Evolutionary conservation across 2,797 vertebrate genomes (phyloP).

Genomic region (Atherinosoma microstoma): DNA sequence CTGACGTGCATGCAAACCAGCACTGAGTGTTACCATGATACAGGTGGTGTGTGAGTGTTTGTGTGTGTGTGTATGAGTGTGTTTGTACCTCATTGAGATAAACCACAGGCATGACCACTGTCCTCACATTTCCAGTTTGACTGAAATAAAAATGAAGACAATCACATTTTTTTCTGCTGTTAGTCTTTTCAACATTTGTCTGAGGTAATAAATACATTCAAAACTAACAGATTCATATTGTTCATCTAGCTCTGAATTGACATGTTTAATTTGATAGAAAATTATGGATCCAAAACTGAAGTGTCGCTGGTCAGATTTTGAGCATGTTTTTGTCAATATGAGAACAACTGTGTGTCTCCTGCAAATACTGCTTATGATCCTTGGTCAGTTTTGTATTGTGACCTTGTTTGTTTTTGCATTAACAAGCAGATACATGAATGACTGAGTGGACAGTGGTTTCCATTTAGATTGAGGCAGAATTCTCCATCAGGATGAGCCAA

Average conservation of each 20-base stretch:
- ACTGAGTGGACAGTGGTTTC: neutral
- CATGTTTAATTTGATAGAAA: too few species aligned
- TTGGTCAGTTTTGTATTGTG: too few species aligned
- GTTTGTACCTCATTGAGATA: constrained; percentile 92
- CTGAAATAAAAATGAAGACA: constrained; percentile 56
- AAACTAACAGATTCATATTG: neutral
- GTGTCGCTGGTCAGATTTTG: neutral
- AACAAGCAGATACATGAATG: neutral
- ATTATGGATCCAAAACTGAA: neutral
- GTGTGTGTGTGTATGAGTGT: constrained; percentile 14
- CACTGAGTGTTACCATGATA: neutral
- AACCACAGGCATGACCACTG: constrained; percentile 90
- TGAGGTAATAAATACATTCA: too few species aligned
- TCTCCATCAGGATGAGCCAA: neutral
- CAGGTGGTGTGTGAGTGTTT: neutral
- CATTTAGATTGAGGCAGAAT: neutral
- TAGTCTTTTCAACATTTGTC: neutral
- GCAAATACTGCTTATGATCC: neutral
- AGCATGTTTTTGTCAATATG: neutral
- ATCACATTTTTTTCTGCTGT: too few species aligned
- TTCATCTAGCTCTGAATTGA: neutral
- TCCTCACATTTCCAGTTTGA: constrained; percentile 87
- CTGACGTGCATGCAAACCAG: neutral
- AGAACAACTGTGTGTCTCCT: neutral
- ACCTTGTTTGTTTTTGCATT: too few species aligned